Evolutionary conservation across 1,140 invertebrate genomes (phyloP), one percentile per base, ranked within the genome.

Genomic region (Coboldia fuscipes): DNA sequence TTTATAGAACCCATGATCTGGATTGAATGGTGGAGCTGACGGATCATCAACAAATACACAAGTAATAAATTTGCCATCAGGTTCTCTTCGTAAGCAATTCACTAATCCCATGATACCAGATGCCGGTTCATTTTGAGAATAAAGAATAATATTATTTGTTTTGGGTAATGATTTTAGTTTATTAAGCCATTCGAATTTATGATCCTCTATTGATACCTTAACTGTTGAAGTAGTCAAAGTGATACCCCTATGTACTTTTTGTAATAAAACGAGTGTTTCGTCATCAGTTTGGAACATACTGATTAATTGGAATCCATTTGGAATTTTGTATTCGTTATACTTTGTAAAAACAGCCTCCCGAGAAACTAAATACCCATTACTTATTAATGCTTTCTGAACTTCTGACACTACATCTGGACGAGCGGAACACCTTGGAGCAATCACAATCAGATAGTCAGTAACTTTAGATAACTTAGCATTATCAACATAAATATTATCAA

Each of bases 61-160:
- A 32, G 62, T 61, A 4, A 70, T 52, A 9, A 68, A 54, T 39
- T 71, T 63, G 33, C 72, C 70, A 36, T 68, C 66, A 8, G 70
- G 67, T 45, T 84, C 79, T 45, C 61, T 70, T 37, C 69, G 56
- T 1, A 82, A 40, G 45, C 77, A 82, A 31, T 80, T 81, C 0
- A 74, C 63, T n/a, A 96, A 53, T 10, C 90, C 90, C 14, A 93
- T 44, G 13, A 90, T 57, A 19, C 90, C 90, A 56, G 66, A 80
- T 2, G 66, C 50, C n/a, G 52, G 51, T 37, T 74, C 68, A 39
- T 65, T 62, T 51, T 72, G 63, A 6, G 62, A 56, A 28, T 70
- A 65, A 0, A 76, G 42, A 6, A 77, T 35, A 1, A 51, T 42
- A 8, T 42, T 30, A 8, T 58, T 56, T 41, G 63, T 60, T 39